A percentile compares a stretch with the other conserved stretches of the same genome.
Evolutionary conservation across 2,113 vertebrate genomes (phyloP).

Genomic region (Anser cygnoides): DNA sequence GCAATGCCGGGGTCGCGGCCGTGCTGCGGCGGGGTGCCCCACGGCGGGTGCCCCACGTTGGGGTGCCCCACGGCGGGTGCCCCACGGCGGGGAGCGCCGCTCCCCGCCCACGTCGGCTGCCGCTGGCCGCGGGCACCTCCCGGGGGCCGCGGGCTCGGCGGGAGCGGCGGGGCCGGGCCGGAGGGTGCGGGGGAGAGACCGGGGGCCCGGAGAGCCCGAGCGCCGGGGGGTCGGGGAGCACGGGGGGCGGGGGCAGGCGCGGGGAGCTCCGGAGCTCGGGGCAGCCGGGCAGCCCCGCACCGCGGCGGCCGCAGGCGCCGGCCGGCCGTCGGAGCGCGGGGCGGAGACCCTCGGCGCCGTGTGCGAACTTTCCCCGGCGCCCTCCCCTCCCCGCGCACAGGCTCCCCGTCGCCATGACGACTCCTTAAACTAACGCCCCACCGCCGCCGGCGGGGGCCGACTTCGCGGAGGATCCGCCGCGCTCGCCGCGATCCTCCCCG

Average conservation of each 20-base stretch:
- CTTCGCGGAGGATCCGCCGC: background rate
- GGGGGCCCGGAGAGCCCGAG: background rate
- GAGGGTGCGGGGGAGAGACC: no score
- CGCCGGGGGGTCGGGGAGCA: background rate
- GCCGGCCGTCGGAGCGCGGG: background rate
- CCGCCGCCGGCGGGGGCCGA: constrained; percentile 32
- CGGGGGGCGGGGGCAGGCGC: background rate
- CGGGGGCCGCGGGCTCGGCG: no score
- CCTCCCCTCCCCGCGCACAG: background rate
- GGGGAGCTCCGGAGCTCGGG: no score
- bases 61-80: no score
- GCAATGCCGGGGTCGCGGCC: no score
- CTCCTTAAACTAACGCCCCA: constrained; percentile 41
- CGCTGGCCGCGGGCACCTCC: no score
- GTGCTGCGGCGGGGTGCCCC: no score
- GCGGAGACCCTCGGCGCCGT: background rate
- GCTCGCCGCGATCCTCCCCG: background rate
- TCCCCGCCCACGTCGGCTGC: background rate
- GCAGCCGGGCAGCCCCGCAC: no score
- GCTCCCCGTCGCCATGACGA: constrained; percentile 16
- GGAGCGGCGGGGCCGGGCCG: no score
- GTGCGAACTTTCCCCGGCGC: background rate
- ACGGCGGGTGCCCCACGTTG: no score
- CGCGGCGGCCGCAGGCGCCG: no score
- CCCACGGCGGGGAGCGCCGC: no score